Evolutionary conservation across 2,113 vertebrate species (phyloP).

Genomic region (Chamaea fasciata): DNA sequence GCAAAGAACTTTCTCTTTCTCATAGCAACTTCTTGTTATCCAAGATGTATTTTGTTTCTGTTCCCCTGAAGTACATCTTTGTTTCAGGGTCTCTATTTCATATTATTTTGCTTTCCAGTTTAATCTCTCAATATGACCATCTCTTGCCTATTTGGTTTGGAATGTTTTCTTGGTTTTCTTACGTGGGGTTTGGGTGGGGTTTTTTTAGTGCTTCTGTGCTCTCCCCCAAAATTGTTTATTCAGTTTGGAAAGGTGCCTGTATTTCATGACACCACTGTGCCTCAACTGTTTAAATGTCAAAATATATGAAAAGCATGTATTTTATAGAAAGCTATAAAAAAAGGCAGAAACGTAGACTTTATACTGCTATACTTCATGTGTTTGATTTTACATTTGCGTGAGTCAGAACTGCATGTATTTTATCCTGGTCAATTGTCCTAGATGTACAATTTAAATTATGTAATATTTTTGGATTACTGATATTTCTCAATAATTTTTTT

Average conservation of each 20-base stretch:
- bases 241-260: not conserved
- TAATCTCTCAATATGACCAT: not conserved
- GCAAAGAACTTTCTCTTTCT: not conserved
- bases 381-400: not conserved
- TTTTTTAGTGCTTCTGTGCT: not conserved
- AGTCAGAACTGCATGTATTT: not conserved
- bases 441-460: not conserved
- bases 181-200: not conserved
- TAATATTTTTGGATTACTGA: not conserved
- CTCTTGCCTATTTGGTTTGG: not conserved
- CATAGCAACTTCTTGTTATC: not conserved
- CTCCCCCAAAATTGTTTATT: not conserved
- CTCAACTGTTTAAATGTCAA: not conserved
- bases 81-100: not conserved
- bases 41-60: not conserved
- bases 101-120: not conserved
- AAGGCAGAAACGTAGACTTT: not conserved
- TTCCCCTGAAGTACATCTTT: not conserved
- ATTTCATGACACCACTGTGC: not conserved
- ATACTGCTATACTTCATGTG: not conserved
- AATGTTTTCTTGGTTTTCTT: not conserved
- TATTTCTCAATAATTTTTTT: not conserved
- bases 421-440: not conserved
- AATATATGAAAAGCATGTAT: not conserved
- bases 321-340: not conserved